A percentile compares a stretch with the other conserved stretches of the same genome.
phyloP scores from a whole-genome alignment of 2,888 invertebrate genomes.

The Rotaria socialis region DNA sequence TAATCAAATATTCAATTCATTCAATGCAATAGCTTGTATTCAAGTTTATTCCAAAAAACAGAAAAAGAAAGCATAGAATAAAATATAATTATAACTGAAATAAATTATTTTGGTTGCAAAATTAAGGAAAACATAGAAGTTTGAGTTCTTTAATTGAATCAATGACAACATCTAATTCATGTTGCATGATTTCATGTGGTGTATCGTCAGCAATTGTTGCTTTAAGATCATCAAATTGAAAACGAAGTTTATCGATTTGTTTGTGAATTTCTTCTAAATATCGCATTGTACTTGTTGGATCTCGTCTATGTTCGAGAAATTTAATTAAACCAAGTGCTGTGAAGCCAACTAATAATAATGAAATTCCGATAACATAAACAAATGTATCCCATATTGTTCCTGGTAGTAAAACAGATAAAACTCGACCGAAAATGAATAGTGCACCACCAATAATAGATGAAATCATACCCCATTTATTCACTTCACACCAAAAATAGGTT shows the following conservation, averaged over 20 bases:
- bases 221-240: conserved; percentile 32
- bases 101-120: not conserved
- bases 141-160: conserved; percentile 19
- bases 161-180: conserved; percentile 10
- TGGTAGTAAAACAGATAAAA: not conserved
- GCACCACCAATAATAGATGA: not conserved
- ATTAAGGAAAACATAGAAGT: conserved; percentile 18
- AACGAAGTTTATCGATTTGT: conserved; percentile 36
- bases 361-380: not conserved
- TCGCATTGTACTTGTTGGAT: not conserved
- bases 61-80: too few relatives aligned
- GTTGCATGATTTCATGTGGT: conserved; percentile 26
- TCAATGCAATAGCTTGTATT: too few relatives aligned
- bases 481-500: conserved; percentile 8
- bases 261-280: conserved; percentile 34
- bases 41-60: too few relatives aligned
- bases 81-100: too few relatives aligned
- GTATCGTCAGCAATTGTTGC: conserved; percentile 12
- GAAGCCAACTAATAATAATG: not conserved
- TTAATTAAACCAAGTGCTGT: not conserved
- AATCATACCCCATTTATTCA: conserved; percentile 15
- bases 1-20: too few relatives aligned
- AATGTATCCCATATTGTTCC: not conserved
- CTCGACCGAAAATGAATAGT: not conserved
- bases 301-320: conserved; percentile 3